Evolutionary conservation across 2,797 vertebrate genomes (phyloP).

Genomic region (Arrhamphus sclerolepis): DNA sequence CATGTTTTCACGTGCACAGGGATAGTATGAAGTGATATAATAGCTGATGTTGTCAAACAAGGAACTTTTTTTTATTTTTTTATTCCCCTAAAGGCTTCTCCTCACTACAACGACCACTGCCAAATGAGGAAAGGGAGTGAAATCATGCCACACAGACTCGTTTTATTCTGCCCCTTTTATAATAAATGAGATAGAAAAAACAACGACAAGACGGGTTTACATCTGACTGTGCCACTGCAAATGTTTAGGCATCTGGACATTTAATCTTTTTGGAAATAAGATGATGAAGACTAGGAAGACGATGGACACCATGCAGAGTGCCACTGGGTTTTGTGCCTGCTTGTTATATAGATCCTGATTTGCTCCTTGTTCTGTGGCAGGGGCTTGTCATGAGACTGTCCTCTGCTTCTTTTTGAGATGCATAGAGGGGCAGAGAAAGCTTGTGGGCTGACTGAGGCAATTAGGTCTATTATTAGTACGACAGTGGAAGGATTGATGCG

Average conservation of each 20-base stretch:
- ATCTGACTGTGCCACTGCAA: slow-evolving; percentile 67
- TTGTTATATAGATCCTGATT: slow-evolving; percentile 67
- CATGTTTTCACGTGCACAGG: slow-evolving; percentile 60
- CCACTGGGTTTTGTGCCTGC: slow-evolving; percentile 59
- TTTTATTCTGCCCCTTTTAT: slow-evolving; percentile 69
- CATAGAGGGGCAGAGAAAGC: slow-evolving; percentile 78
- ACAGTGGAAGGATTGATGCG: slow-evolving; percentile 87
- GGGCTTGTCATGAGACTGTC: slow-evolving; percentile 69
- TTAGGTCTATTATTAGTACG: slow-evolving; percentile 88
- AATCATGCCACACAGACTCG: slow-evolving; percentile 56
- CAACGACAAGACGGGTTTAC: slow-evolving; percentile 33
- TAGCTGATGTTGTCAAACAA: slow-evolving; percentile 45
- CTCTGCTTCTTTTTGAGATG: slow-evolving; percentile 71
- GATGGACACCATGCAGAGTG: slow-evolving; percentile 68
- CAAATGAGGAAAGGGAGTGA: slow-evolving; percentile 69
- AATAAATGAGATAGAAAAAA: slow-evolving; percentile 66
- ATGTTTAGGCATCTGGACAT: slow-evolving; percentile 76
- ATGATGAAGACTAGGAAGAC: slow-evolving; percentile 66
- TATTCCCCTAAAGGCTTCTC: slow-evolving; percentile 33
- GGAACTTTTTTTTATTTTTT: slow-evolving; percentile 43
- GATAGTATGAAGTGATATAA: slow-evolving; percentile 49
- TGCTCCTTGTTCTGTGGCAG: slow-evolving; percentile 59
- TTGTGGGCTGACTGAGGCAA: slow-evolving; percentile 85
- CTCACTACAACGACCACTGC: slow-evolving; percentile 32
- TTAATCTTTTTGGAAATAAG: slow-evolving; percentile 75